Evolutionary conservation across 1,140 invertebrate species (phyloP).

Genomic region (Lethrus apterus): DNA sequence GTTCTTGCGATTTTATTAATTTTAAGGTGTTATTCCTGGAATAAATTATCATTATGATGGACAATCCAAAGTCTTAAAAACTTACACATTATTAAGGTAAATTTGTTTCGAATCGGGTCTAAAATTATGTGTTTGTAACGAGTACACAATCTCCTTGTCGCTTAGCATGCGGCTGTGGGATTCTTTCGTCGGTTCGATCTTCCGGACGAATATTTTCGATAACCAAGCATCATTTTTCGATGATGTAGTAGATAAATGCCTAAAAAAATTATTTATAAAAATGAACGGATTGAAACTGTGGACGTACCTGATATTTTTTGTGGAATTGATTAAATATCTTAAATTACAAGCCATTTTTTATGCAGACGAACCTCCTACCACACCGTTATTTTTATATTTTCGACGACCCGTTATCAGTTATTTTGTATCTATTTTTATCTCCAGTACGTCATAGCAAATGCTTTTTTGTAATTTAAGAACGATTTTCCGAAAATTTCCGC

Average conservation of each 20-base stretch:
- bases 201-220: conserved; percentile 79
- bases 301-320: conserved; percentile 29
- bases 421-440: no score
- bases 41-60: conserved; percentile 16
- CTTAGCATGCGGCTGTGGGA: conserved; percentile 91
- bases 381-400: no score
- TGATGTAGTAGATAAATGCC: conserved; percentile 42
- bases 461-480: no score
- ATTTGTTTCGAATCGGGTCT: conserved; percentile 76
- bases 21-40: conserved; percentile 74
- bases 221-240: conserved; percentile 74
- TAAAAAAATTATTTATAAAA: conserved; percentile 19
- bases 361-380: no score
- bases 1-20: conserved; percentile 66
- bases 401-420: no score
- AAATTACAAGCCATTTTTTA: conserved; percentile 30
- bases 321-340: conserved; percentile 24
- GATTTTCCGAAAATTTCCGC: no score
- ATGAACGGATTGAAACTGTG: neutral
- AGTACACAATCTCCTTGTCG: conserved; percentile 90
- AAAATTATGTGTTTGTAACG: conserved; percentile 90
- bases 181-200: conserved; percentile 90
- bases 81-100: conserved; percentile 89
- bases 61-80: conserved; percentile 29
- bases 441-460: no score